Evolutionary conservation across 2,888 invertebrate species (phyloP).

Genomic region (Netelia fuscicornis): DNA sequence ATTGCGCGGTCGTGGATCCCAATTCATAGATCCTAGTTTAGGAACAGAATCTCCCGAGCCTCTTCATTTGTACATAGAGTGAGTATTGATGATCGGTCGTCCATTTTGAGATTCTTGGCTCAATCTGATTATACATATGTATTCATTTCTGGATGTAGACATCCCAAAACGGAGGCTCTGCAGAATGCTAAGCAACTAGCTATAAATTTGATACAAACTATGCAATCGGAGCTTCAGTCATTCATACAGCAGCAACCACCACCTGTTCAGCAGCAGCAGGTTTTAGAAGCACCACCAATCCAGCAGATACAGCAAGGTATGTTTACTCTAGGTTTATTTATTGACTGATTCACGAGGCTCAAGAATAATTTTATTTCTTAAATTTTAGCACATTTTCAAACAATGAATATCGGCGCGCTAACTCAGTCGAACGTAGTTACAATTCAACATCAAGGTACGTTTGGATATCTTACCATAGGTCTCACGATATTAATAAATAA

Average conservation of each 20-base stretch:
- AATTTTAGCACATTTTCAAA: slow-evolving; percentile 83
- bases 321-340: slow-evolving; percentile 36
- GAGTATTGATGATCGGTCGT: slow-evolving; percentile 75
- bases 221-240: slow-evolving; percentile 87
- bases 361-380: slow-evolving; percentile 10
- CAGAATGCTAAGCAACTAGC: slow-evolving; percentile 90
- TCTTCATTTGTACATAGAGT: slow-evolving; percentile 91
- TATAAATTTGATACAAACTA: slow-evolving; percentile 92
- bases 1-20: slow-evolving; percentile 89
- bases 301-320: slow-evolving; percentile 83
- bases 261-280: slow-evolving; percentile 83
- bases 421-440: slow-evolving; percentile 84
- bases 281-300: slow-evolving; percentile 82
- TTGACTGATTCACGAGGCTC: slow-evolving; percentile 39
- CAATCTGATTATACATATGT: slow-evolving; percentile 49
- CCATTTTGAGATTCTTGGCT: background rate
- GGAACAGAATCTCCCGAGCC: slow-evolving; percentile 89
- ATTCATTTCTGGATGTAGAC: slow-evolving; percentile 83
- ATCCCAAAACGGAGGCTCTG: slow-evolving; percentile 89
- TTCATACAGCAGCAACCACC: slow-evolving; percentile 85
- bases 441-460: slow-evolving; percentile 83
- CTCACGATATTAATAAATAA: slow-evolving; percentile 25
- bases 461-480: slow-evolving; percentile 2
- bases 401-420: slow-evolving; percentile 83
- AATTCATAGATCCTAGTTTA: slow-evolving; percentile 86